phyloP scores from a whole-genome alignment of 2,113 vertebrate species.

The Callithrix jacchus region DNA sequence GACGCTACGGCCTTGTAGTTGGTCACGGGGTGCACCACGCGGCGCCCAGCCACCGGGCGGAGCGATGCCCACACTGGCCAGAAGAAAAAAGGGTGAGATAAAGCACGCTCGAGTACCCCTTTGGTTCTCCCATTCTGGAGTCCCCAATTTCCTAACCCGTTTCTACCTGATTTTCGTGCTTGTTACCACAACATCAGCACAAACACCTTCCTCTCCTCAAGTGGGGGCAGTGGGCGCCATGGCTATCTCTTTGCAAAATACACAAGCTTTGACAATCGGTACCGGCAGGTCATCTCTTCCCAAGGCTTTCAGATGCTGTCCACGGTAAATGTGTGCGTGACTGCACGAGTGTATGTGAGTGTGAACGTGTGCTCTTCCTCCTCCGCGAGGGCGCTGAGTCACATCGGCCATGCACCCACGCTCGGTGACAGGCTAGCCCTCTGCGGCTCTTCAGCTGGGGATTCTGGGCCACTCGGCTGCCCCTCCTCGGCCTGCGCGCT shows the following conservation, averaged over 20 bases:
- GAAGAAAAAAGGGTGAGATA: neutral
- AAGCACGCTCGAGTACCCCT: neutral
- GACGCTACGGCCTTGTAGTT: slow-evolving; percentile 70
- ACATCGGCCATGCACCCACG: slow-evolving; percentile 55
- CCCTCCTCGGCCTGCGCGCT: slow-evolving; percentile 73
- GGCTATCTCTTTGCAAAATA: neutral
- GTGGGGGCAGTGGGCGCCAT: neutral
- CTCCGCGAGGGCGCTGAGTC: neutral
- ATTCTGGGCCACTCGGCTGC: slow-evolving; percentile 26
- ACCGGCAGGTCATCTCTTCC: neutral
- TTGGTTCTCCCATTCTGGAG: neutral
- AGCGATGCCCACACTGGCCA: slow-evolving; percentile 5
- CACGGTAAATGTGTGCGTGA: neutral
- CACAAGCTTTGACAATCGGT: neutral
- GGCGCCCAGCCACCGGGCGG: slow-evolving; percentile 72
- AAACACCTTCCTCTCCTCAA: neutral
- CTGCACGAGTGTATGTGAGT: slow-evolving; percentile 24
- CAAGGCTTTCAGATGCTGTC: neutral
- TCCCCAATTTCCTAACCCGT: neutral
- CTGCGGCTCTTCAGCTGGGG: neutral
- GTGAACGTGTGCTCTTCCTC: slow-evolving; percentile 11
- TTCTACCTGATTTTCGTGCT: neutral
- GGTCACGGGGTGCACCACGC: slow-evolving; percentile 84
- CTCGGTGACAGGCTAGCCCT: neutral
- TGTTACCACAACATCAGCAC: neutral